Evolutionary conservation across 2,797 vertebrate species (phyloP).

Genomic region (Falco columbarius): DNA sequence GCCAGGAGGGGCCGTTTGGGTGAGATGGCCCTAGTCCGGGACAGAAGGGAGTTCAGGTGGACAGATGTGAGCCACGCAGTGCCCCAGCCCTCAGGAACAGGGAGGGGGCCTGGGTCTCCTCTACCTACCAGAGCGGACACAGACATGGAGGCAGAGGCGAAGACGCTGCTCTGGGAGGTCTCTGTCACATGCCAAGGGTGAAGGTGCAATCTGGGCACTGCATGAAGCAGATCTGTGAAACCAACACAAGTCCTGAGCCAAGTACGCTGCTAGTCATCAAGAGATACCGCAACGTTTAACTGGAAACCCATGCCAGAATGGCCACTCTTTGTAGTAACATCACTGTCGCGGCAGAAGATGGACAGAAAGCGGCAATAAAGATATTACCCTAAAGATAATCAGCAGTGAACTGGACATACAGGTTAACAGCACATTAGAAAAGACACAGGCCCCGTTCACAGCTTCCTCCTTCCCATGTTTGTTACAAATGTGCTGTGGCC

Average conservation of each 20-base stretch:
- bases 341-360: not conserved
- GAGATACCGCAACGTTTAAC: not conserved
- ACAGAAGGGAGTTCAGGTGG: not conserved
- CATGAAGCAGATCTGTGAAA: not conserved
- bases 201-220: not conserved
- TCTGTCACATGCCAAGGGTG: not conserved
- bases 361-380: not conserved
- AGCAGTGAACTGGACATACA: not conserved
- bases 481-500: not conserved
- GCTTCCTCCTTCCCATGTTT: not conserved
- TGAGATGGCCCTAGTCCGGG: not conserved
- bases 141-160: not conserved
- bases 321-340: rapidly evolving
- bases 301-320: not conserved
- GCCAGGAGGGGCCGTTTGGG: not conserved
- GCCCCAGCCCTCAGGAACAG: rapidly evolving
- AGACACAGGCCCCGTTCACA: not conserved
- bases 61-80: not conserved
- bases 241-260: not conserved
- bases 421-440: not conserved
- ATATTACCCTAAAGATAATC: not conserved
- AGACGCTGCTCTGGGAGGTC: not conserved
- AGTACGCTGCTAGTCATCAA: not conserved
- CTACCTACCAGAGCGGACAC: not conserved
- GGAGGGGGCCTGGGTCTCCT: not conserved